Conservation (phyloP, 1,140 invertebrate genomes). For the Pissodes strobi region DNA sequence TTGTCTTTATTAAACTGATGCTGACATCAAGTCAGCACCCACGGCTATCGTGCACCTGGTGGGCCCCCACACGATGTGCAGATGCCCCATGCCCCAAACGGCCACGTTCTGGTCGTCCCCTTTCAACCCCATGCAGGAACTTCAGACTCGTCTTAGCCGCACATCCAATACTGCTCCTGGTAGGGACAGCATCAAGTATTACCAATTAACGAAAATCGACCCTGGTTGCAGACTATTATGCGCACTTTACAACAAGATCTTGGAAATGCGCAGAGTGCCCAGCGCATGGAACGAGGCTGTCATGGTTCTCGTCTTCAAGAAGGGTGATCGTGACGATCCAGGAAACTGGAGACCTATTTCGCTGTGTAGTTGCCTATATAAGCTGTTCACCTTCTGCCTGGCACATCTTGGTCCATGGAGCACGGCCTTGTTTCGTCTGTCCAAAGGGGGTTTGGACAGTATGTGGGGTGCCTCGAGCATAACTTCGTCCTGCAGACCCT, state of each 20-base stretch:
- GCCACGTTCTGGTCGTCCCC: too few relatives aligned
- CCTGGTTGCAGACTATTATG: neutral
- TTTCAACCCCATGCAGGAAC: too few relatives aligned
- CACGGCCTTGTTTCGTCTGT: conserved; percentile 26
- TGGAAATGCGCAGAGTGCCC: neutral
- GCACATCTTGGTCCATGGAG: neutral
- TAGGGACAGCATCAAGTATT: neutral
- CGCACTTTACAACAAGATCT: neutral
- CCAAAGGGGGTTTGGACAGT: conserved; percentile 51
- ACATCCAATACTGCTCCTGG: too few relatives aligned
- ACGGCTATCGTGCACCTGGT: too few relatives aligned
- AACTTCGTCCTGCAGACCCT: conserved; percentile 48
- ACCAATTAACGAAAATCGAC: too few relatives aligned
- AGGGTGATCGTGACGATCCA: conserved; percentile 38
- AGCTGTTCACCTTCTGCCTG: conserved; percentile 49
- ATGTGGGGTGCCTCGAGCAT: conserved; percentile 53
- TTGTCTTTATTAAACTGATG: too few relatives aligned
- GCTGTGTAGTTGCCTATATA: conserved; percentile 46
- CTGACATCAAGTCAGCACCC: too few relatives aligned
- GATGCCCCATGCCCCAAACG: too few relatives aligned
- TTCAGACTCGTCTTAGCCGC: too few relatives aligned
- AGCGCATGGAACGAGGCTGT: neutral
- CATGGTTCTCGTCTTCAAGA: conserved; percentile 52
- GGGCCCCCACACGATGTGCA: too few relatives aligned
- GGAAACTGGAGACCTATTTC: conserved; percentile 52